Percentiles rank a stretch among this genome's conserved stretches.
These are phyloP conservation scores for Athalia circularis DNA, from an alignment of 2,888 invertebrate species.

Conservation along the genomic window DNA sequence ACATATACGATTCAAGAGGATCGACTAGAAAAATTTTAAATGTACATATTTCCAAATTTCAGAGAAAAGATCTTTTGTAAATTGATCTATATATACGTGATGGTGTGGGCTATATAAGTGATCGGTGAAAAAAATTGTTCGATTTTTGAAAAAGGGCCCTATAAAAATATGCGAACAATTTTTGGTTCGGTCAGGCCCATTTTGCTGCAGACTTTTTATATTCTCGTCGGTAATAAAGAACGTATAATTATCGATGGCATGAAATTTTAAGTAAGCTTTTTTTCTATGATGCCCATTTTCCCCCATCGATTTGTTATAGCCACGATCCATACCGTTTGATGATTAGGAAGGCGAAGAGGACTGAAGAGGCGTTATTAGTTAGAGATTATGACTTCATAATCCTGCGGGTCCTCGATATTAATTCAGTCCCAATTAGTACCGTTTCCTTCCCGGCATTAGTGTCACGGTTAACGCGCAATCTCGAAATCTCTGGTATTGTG, in stretches of 20 bases:
- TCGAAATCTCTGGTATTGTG: conserved; percentile 70
- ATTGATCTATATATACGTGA: too few relatives aligned
- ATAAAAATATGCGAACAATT: too few relatives aligned
- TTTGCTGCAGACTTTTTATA: too few relatives aligned
- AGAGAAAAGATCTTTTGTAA: background rate
- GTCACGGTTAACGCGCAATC: conserved; percentile 73
- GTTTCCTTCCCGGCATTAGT: conserved; percentile 71
- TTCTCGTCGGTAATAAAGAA: too few relatives aligned
- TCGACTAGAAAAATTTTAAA: conserved; percentile 15
- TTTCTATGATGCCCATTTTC: too few relatives aligned
- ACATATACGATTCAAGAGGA: conserved; percentile 4
- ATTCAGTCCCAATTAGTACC: conserved; percentile 69
- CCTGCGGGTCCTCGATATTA: conserved; percentile 41
- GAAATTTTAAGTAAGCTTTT: too few relatives aligned
- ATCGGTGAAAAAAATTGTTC: too few relatives aligned
- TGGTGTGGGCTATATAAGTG: too few relatives aligned
- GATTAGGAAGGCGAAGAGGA: conserved; percentile 10
- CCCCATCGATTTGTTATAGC: too few relatives aligned
- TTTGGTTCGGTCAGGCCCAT: too few relatives aligned
- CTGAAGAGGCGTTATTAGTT: conserved; percentile 9
- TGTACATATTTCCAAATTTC: conserved; percentile 19
- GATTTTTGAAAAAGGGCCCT: too few relatives aligned
- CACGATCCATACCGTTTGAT: background rate
- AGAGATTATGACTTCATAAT: conserved; percentile 35
- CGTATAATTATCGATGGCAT: too few relatives aligned